Evolutionary conservation across 2,888 invertebrate species (phyloP), one percentile per base, ranked within the genome.

Genomic region (Drosophila mulleri): DNA sequence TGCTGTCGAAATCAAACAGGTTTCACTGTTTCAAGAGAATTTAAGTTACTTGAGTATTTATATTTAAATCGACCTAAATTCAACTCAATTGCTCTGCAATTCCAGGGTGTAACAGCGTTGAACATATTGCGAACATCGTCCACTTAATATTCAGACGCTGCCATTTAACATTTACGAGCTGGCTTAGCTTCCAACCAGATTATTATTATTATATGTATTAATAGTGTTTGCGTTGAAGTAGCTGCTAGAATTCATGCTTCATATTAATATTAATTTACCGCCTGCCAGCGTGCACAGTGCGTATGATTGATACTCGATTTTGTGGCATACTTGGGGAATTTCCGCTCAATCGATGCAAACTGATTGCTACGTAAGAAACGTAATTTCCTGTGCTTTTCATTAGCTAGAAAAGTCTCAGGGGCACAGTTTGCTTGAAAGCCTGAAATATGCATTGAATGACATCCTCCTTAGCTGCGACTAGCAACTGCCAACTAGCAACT

Each of bases 221-320:
- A 78, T 78, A 70, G 70, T 45, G 65, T 8, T 41, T 45, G 67
- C 23, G 60, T 50, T 58, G 42, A 69, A 73, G 72, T 54, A 37
- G 52, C 73, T 62, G 65, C 41, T 56, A 69, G 57, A 56, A 48
- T 39, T 64, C 23, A 45, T 71, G 60, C 64, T 54, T 53, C 37
- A 50, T 72, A 54, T 75, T 59, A 72, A 68, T 75, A 72, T 63
- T 63, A 64, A 68, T 68, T 75, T 75, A 50, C 37, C 54, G 52
- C 52, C 52, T 68, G 67, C 52, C 48, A 65, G 58, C 9, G 58
- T 37, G 63, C 62, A 64, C 57, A 45, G 62, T 64, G 71, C 81
- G 74, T 76, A 74, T 76, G 86, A 81, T 72, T 82, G 80, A 85
- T 78, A 63, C 59, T 71, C 53, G 71, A 75, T 67, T 61, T 37